These are phyloP conservation scores for Rhipidura dahli DNA, from an alignment of 2,113 vertebrate genomes.

Conservation along the genomic window DNA sequence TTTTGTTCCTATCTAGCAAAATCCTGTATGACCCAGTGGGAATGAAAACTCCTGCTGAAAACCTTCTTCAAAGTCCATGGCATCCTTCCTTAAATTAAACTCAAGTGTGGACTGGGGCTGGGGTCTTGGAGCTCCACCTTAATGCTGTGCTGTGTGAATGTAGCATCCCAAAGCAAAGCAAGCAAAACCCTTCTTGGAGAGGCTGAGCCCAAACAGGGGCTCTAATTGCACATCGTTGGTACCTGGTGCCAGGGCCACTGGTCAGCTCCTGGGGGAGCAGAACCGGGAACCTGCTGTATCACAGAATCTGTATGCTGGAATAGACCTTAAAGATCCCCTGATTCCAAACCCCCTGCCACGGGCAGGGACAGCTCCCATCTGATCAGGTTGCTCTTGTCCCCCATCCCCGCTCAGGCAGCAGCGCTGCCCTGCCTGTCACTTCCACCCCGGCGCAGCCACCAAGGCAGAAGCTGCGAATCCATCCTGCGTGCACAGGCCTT, in stretches of 20 bases:
- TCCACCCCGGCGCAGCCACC: fast-evolving
- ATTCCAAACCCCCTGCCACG: neutral
- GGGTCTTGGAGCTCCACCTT: neutral
- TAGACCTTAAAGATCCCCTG: neutral
- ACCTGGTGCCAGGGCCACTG: neutral
- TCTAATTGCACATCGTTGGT: fast-evolving
- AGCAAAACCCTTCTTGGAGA: neutral
- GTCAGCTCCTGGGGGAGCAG: neutral
- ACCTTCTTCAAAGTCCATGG: neutral
- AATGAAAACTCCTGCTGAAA: neutral
- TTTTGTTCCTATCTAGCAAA: neutral
- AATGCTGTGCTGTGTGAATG: neutral
- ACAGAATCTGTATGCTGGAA: neutral
- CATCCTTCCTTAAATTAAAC: neutral
- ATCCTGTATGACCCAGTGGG: neutral
- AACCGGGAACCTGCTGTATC: neutral
- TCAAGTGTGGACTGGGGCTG: fast-evolving
- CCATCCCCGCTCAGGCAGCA: neutral
- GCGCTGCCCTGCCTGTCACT: neutral
- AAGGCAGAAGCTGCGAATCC: neutral
- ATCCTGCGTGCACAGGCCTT: neutral
- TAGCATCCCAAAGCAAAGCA: neutral
- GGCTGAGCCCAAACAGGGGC: neutral
- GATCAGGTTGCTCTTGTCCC: too few species aligned
- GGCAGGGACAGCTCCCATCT: neutral